Conservation (phyloP, 2,888 invertebrate genomes). For the Melangyna quadrimaculata region DNA sequence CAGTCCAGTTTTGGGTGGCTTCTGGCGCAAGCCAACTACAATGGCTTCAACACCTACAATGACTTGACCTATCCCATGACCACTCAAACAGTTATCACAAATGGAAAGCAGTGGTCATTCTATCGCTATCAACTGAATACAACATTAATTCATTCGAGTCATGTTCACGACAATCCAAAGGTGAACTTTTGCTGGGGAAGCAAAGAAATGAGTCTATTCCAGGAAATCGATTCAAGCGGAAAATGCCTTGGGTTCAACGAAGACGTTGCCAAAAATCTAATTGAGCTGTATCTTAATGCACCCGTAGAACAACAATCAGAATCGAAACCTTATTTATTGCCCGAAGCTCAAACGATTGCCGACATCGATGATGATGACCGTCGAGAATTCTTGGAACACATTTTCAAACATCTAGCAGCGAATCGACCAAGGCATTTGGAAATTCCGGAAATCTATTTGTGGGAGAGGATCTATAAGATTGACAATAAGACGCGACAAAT, state of each 20-base stretch:
- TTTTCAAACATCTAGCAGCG: constrained; percentile 86
- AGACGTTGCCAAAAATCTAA: constrained; percentile 86
- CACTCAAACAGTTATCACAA: constrained; percentile 93
- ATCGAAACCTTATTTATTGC: constrained; percentile 88
- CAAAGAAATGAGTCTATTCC: constrained; percentile 87
- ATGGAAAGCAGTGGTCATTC: constrained; percentile 93
- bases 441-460: constrained; percentile 87
- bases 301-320: constrained; percentile 85
- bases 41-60: constrained; percentile 94
- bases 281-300: constrained; percentile 88
- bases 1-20: constrained; percentile 91
- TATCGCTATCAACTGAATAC: constrained; percentile 97
- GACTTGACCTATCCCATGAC: constrained; percentile 95
- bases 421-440: constrained; percentile 85
- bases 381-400: constrained; percentile 86
- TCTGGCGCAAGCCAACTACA: constrained; percentile 88
- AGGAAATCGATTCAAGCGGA: constrained; percentile 85
- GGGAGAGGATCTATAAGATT: constrained; percentile 92
- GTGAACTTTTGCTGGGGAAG: constrained; percentile 92
- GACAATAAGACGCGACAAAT: constrained; percentile 85
- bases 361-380: constrained; percentile 87
- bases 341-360: constrained; percentile 82
- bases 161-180: constrained; percentile 85
- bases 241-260: constrained; percentile 91
- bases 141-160: constrained; percentile 84